A percentile compares a stretch with the other conserved stretches of the same genome.
phyloP scores from a whole-genome alignment of 2,888 invertebrate species.

The Sesamia inferens region DNA sequence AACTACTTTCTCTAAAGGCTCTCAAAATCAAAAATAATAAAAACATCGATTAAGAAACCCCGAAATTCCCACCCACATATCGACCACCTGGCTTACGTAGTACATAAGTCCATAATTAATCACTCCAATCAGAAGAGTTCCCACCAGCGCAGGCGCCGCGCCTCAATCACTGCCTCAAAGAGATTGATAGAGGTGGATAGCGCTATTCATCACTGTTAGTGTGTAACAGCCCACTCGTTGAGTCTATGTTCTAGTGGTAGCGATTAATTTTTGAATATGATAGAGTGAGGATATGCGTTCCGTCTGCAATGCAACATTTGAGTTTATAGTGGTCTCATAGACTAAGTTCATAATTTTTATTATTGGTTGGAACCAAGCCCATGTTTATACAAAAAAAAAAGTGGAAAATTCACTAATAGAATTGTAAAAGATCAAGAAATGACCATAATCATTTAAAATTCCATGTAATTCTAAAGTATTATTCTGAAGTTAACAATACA shows the following conservation, averaged over 20 bases:
- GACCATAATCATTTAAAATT: conserved; percentile 30
- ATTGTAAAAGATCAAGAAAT: not conserved
- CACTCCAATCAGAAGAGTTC: conserved; percentile 70
- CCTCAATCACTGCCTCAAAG: conserved; percentile 67
- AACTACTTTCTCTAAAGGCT: conserved; percentile 13
- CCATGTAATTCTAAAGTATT: not conserved
- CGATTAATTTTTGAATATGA: conserved; percentile 17
- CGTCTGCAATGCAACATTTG: not conserved
- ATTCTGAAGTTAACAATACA: conserved; percentile 22
- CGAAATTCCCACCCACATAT: conserved; percentile 53
- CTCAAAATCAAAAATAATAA: conserved; percentile 26
- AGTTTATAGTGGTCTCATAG: not conserved
- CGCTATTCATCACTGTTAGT: conserved; percentile 67
- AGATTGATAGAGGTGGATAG: conserved; percentile 75
- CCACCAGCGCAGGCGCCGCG: conserved; percentile 71
- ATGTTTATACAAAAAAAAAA: too few species aligned
- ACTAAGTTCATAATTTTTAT: not conserved
- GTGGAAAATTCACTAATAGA: not conserved
- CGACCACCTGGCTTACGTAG: conserved; percentile 61
- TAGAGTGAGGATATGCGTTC: not conserved
- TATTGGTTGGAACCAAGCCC: not conserved
- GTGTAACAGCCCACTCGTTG: conserved; percentile 46
- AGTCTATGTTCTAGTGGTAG: conserved; percentile 28
- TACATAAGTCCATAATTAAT: conserved; percentile 67
- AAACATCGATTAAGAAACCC: conserved; percentile 25